Evolutionary conservation across 2,113 vertebrate species (phyloP).

Genomic region (Paraplagusia blochii): DNA sequence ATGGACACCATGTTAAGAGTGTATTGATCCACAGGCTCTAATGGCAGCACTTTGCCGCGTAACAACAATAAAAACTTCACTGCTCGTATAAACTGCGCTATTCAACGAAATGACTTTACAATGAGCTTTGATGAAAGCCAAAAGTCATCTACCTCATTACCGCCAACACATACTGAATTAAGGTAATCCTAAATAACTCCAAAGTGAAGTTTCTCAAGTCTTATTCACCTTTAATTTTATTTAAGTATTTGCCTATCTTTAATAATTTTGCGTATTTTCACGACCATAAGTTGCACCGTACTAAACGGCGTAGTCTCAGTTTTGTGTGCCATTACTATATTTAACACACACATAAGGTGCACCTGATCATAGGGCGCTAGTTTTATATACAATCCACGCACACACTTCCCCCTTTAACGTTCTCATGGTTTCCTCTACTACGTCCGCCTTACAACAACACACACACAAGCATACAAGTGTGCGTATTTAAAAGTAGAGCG

Average conservation of each 20-base stretch:
- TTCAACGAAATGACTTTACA: conserved; percentile 34
- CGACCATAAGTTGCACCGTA: too few relatives aligned
- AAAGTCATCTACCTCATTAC: conserved; percentile 23
- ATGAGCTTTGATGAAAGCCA: conserved; percentile 30
- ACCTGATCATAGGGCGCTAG: too few relatives aligned
- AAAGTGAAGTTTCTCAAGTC: conserved; percentile 18
- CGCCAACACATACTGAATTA: not conserved
- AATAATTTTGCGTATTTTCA: not conserved
- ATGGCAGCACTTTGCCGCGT: conserved; percentile 48
- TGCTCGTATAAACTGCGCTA: conserved; percentile 36
- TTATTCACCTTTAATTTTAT: conserved; percentile 3
- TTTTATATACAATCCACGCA: too few relatives aligned
- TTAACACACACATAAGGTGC: too few relatives aligned
- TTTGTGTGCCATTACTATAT: too few relatives aligned
- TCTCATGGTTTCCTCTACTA: too few relatives aligned
- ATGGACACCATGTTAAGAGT: conserved; percentile 55
- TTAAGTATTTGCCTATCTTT: not conserved
- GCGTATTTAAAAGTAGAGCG: too few relatives aligned
- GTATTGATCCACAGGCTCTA: conserved; percentile 59
- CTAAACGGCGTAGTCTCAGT: too few relatives aligned
- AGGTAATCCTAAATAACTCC: conserved; percentile 1
- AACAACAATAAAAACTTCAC: conserved; percentile 53
- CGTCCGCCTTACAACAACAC: too few relatives aligned
- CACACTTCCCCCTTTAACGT: too few relatives aligned
- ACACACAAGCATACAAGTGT: too few relatives aligned